These are phyloP conservation scores for Haliclona indistincta DNA, from an alignment of 37 sponge, comb jelly and placozoan genomes.

Conservation along the genomic window DNA sequence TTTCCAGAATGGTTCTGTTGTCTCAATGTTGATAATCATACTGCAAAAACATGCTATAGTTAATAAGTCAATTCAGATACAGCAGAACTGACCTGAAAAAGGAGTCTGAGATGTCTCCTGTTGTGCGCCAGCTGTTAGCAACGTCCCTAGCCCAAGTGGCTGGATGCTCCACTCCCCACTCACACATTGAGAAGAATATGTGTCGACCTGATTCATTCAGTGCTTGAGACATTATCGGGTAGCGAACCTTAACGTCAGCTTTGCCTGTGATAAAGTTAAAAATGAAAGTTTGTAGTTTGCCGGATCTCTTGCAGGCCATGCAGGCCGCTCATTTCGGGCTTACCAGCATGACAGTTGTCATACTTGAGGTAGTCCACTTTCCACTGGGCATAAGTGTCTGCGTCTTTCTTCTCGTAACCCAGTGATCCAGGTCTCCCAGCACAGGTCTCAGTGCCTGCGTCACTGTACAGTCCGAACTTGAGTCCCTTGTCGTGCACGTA, in stretches of 20 bases:
- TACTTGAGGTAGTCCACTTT: slow-evolving; percentile 76
- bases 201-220: slow-evolving; percentile 69
- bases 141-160: slow-evolving; percentile 70
- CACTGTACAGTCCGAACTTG: slow-evolving; percentile 84
- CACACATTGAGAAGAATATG: slow-evolving; percentile 86
- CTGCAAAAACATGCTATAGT: background rate
- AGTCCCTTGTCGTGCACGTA: slow-evolving; percentile 77
- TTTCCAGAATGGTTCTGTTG: slow-evolving; percentile 58
- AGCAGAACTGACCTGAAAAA: slow-evolving; percentile 24
- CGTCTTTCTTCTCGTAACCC: slow-evolving; percentile 69
- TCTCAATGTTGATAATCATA: slow-evolving; percentile 52
- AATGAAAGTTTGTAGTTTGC: background rate
- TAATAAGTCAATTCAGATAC: background rate
- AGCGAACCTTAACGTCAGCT: slow-evolving; percentile 44
- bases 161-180: slow-evolving; percentile 66
- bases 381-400: slow-evolving; percentile 76
- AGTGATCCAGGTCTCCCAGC: slow-evolving; percentile 72
- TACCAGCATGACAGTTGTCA: slow-evolving; percentile 76
- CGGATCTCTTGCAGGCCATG: background rate
- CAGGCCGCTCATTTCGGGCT: too few relatives aligned
- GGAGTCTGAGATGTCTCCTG: slow-evolving; percentile 71
- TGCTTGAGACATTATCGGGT: slow-evolving; percentile 74
- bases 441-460: slow-evolving; percentile 78
- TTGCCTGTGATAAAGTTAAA: background rate
- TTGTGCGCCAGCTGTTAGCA: slow-evolving; percentile 90